Base-by-base conservation (phyloP, 2,797 vertebrate genomes). In the Decapterus maruadsi region DNA sequence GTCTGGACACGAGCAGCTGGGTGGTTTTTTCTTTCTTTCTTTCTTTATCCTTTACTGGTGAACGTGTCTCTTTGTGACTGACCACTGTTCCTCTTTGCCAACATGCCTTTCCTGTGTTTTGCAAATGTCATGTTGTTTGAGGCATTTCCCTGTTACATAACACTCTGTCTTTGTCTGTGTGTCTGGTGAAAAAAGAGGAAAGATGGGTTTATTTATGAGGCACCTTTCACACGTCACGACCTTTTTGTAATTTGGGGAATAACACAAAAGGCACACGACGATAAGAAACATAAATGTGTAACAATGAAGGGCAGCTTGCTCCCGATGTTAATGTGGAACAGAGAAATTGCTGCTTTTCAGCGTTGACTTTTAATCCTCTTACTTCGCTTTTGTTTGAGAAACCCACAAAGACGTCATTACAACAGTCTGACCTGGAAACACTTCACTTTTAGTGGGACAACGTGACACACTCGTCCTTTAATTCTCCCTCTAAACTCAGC, bases 71-170 rank as follows among this genome's bases (percentile, higher is more conserved):
- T 70, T 50, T 68, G 56, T 81, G 38, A 26, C 26, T 81, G 38
- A 26, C 26, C 40, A 9, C 40, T 22, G 48, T 67, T 83, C 66
- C 61, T 79, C 54, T 80, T 82, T 75, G 13, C 57, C 38, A 26
- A 60, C 53, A 43, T 17, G 3, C 17, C 26, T 17, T 57, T 54
- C 68, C 42, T 54, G 12, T 29, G 38, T 58, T 86, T 79, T 63
- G 51, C 55, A 64, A 20, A 45, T 38, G 42, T 51, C 26, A 17
- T 20, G 17, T 31, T 54, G 59, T 62, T 38, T 67, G 12, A 69
- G 64, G 6, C 50, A 65, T 67, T 84, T 55, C 64, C 68, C 38
- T 61, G 19, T 50, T 16, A 75, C 13, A 14, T 60, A 59, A 56
- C 19, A 19, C 31, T 34, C 31, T 34, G 6, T 20, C 58, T 26